Evolutionary conservation across 2,113 vertebrate species (phyloP).

Genomic region (Dermatemys mawii): DNA sequence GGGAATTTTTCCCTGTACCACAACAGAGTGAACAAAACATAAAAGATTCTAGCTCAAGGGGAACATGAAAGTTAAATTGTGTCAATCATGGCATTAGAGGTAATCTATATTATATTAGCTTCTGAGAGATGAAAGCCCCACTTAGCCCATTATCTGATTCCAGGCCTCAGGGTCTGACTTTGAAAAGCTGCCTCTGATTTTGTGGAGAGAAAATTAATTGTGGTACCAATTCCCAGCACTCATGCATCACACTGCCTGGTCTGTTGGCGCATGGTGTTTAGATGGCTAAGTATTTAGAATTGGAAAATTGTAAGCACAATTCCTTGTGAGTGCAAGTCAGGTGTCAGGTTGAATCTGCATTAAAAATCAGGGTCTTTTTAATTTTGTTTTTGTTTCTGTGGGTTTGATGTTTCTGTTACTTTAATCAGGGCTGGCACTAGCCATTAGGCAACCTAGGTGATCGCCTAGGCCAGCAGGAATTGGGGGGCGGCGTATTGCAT

Average conservation of each 20-base stretch:
- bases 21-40: constrained; percentile 19
- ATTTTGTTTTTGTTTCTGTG: not conserved
- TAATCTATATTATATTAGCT: not conserved
- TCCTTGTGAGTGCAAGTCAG: not conserved
- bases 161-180: not conserved
- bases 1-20: not conserved
- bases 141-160: not conserved
- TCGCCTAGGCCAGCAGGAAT: too few relatives aligned
- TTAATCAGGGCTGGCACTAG: too few relatives aligned
- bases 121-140: not conserved
- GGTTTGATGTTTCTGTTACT: not conserved
- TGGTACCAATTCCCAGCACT: not conserved
- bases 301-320: not conserved
- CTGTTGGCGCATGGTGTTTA: not conserved
- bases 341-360: accelerated
- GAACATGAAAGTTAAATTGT: not conserved
- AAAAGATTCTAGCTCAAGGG: not conserved
- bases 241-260: not conserved
- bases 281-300: not conserved
- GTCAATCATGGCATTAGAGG: not conserved
- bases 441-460: too few relatives aligned
- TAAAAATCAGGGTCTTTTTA: not conserved
- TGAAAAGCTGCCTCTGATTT: not conserved
- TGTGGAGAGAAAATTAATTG: not conserved
- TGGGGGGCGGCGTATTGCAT: too few relatives aligned